phyloP scores from a whole-genome alignment of 2,888 invertebrate genomes.

The Oxytorus armatus region DNA sequence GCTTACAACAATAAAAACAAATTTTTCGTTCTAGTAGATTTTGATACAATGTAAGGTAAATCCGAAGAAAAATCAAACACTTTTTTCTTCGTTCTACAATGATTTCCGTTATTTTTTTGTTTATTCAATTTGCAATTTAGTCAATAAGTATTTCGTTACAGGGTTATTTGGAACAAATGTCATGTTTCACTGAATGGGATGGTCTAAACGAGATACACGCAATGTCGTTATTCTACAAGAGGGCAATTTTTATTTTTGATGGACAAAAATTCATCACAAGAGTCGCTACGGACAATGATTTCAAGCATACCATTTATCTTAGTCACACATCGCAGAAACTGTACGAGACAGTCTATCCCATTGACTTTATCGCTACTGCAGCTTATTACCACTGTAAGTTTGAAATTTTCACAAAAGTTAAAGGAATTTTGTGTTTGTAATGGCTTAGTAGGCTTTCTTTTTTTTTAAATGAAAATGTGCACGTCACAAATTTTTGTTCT shows the following conservation, averaged over 20 bases:
- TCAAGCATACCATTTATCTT: slow-evolving; percentile 85
- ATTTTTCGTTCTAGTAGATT: not conserved
- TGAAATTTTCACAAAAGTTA: no score
- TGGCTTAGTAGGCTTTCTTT: no score
- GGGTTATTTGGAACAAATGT: slow-evolving; percentile 89
- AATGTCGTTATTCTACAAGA: slow-evolving; percentile 90
- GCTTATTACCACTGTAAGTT: slow-evolving; percentile 96
- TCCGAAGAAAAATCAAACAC: no score
- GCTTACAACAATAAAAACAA: not conserved
- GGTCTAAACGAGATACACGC: slow-evolving; percentile 90
- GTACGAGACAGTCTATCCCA: slow-evolving; percentile 93
- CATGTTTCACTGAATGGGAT: slow-evolving; percentile 89
- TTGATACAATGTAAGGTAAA: not conserved
- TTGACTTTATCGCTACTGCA: slow-evolving; percentile 89
- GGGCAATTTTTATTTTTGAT: slow-evolving; percentile 91
- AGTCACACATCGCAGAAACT: slow-evolving; percentile 88
- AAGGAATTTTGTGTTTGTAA: no score
- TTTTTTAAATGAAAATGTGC: no score
- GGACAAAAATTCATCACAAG: slow-evolving; percentile 86
- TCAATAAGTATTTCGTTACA: slow-evolving; percentile 88
- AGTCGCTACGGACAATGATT: slow-evolving; percentile 87
- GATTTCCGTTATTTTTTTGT: not conserved
- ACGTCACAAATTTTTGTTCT: no score
- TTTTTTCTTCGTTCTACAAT: no score
- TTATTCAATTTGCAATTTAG: slow-evolving; percentile 83